Base-by-base conservation (phyloP, 2,797 vertebrate species). In the Poeciliopsis paucimaculata region DNA sequence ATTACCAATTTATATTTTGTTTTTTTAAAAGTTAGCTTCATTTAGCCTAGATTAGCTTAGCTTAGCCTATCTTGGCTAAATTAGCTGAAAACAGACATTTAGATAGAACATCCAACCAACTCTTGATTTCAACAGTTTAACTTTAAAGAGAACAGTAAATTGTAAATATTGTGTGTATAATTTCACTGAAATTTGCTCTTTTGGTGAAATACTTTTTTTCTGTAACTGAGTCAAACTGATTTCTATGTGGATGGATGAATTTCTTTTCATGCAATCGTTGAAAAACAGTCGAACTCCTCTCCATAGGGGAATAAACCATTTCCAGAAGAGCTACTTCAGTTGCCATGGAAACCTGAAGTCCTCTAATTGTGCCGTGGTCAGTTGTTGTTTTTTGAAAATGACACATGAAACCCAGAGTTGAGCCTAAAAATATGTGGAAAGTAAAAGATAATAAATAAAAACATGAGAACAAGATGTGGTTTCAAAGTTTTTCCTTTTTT, bases 311-410 rank as follows among this genome's bases (percentile, higher is more conserved):
- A 99, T 99, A 98, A 97, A 97, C 91, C 99, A 97, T 93, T 96
- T 99, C 84, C 98, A 99, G 93, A 98, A 97, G 95, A 99, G 98
- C 95, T 98, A 99, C 95, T 98, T 99, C 0, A 95, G 96, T 80
- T 97, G 96, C 90, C 98, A 99, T 0, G 98, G 98, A 90, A 98
- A 98, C 94, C 97, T 99, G 91, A 99, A 99, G 94, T 99, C 98
- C 73, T 99, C 97, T 90, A 99, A 99, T 93, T 99, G 98, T 0
- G 98, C 99, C 93, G 98, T 99, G 93, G 98, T 99, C 95, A 99
- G 98, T 89, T 97, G 98, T 80, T 99, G 99, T 0, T 98, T 99
- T 88, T 94, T 99, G 92, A 99, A 99, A 94, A 99, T 99, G 94
- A 98, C 98, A 0, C 98, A 99, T 94, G 98, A 99, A 0, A 71